Conservation (phyloP, 2,113 vertebrate species). For the Pantherophis guttatus region DNA sequence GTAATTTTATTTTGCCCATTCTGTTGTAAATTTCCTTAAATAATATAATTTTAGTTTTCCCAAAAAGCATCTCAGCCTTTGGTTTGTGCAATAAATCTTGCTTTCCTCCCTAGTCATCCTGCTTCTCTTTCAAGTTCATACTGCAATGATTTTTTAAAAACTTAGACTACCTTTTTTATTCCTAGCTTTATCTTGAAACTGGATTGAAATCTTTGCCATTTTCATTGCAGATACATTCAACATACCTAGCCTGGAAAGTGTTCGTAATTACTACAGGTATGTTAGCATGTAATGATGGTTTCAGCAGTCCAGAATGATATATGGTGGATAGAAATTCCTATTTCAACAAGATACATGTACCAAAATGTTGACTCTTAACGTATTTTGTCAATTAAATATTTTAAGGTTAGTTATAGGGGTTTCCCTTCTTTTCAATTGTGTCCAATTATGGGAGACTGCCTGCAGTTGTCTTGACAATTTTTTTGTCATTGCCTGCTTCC, state of each 20-base stretch:
- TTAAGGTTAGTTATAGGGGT: neutral
- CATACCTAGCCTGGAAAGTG: conserved; percentile 83
- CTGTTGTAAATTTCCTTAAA: neutral
- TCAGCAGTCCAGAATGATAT: neutral
- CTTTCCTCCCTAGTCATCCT: neutral
- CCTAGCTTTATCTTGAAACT: neutral
- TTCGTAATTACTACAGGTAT: conserved; percentile 95
- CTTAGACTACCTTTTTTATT: neutral
- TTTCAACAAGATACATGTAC: neutral
- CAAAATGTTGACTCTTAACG: neutral
- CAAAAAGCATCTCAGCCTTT: neutral
- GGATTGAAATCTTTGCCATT: conserved; percentile 46
- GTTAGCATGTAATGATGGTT: conserved; percentile 15
- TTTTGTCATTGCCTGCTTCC: neutral
- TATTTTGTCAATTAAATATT: neutral
- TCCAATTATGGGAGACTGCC: neutral
- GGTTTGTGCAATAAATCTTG: neutral
- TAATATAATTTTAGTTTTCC: neutral
- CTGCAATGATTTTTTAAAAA: neutral
- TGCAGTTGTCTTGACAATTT: neutral
- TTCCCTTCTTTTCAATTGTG: neutral
- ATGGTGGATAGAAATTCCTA: neutral
- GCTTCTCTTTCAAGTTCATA: neutral
- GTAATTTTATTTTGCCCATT: neutral
- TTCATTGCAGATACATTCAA: conserved; percentile 89